A percentile compares a stretch with the other conserved stretches of the same genome.
These are phyloP conservation scores for Calidris pugnax DNA, from an alignment of 2,113 vertebrate genomes.

Conservation along the genomic window DNA sequence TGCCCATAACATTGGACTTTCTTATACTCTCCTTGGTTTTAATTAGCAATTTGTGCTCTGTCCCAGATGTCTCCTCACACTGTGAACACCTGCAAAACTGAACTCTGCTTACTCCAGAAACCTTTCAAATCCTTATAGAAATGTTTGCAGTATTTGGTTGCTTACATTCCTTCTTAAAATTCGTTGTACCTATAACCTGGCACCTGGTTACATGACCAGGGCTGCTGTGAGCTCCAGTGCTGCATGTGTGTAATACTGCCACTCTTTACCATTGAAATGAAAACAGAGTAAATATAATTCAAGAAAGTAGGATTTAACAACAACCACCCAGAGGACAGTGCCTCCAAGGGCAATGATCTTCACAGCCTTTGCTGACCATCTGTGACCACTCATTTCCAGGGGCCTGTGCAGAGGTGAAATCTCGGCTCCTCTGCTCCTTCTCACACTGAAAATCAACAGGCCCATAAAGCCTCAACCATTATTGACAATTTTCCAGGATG, in stretches of 20 bases:
- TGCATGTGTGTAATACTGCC: not conserved
- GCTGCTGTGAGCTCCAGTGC: not conserved
- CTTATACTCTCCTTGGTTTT: not conserved
- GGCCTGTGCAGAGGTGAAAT: not conserved
- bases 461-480: not conserved
- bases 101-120: not conserved
- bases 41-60: not conserved
- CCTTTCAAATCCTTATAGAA: not conserved
- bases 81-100: not conserved
- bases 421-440: not conserved
- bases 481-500: not conserved
- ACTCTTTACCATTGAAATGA: not conserved
- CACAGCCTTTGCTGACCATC: not conserved
- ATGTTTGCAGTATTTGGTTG: not conserved
- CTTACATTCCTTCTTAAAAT: constrained; percentile 2
- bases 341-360: not conserved
- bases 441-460: not conserved
- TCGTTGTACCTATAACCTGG: not conserved
- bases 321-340: not conserved
- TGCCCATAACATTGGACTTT: not conserved
- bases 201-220: not conserved
- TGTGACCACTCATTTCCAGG: not conserved
- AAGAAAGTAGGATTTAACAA: not conserved
- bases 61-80: not conserved
- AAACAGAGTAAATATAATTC: not conserved